Conservation (phyloP, 2,113 vertebrate genomes). For the Apodemus sylvaticus region DNA sequence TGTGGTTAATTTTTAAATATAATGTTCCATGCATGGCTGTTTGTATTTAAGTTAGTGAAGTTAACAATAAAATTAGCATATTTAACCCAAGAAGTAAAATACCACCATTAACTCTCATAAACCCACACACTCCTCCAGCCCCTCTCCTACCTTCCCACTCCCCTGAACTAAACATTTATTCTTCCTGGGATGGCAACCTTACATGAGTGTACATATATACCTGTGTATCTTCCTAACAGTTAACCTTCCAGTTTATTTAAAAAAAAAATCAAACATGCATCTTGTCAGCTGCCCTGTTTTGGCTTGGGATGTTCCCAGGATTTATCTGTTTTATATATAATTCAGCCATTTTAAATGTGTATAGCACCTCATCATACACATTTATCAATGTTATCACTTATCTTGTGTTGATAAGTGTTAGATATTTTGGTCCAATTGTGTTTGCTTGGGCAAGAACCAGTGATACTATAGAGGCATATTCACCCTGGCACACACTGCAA, state of each 20-base stretch:
- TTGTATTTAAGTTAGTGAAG: conserved; percentile 40
- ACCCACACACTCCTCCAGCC: neutral
- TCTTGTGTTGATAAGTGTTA: neutral
- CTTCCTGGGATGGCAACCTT: neutral
- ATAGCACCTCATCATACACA: neutral
- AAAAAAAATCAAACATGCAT: neutral
- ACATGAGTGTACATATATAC: neutral
- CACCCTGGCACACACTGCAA: neutral
- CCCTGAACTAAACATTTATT: neutral
- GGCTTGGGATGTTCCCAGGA: neutral
- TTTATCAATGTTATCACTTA: neutral
- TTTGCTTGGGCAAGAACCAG: neutral
- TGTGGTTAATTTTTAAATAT: conserved; percentile 60
- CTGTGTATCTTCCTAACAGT: neutral
- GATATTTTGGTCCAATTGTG: neutral
- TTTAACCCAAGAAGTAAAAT: conserved; percentile 31
- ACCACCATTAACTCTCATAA: neutral
- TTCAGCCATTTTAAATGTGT: conserved; percentile 21
- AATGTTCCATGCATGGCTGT: neutral
- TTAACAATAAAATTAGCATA: conserved; percentile 48
- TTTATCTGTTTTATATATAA: conserved; percentile 2
- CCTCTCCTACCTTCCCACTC: neutral
- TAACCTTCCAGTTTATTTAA: neutral
- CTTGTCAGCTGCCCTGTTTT: neutral
- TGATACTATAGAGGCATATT: neutral